Conservation (phyloP, 2,113 vertebrate genomes). For the Orientallactaga bullata region DNA sequence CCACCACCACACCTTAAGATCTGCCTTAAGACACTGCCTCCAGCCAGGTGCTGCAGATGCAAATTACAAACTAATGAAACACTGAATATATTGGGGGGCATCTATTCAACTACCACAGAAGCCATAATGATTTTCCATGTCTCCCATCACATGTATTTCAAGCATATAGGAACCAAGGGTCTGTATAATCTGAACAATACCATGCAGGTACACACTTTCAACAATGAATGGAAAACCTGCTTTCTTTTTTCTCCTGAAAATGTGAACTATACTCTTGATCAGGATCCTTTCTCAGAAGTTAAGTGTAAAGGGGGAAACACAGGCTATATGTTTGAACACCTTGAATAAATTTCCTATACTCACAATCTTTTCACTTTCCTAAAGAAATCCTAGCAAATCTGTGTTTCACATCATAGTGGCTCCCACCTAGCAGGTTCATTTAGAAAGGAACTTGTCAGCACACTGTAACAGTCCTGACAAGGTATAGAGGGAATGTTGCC, state of each 20-base stretch:
- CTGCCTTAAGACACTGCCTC: no score
- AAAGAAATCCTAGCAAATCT: slow-evolving; percentile 34
- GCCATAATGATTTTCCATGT: background rate
- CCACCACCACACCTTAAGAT: no score
- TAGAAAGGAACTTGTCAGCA: slow-evolving; percentile 59
- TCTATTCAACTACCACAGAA: no score
- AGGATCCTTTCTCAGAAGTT: slow-evolving; percentile 9
- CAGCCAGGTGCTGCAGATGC: no score
- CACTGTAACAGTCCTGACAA: slow-evolving; percentile 27
- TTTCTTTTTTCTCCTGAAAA: background rate
- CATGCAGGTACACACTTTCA: background rate
- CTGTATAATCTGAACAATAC: background rate
- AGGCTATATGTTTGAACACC: slow-evolving; percentile 16
- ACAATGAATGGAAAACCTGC: background rate
- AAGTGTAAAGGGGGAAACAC: background rate
- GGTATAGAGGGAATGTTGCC: background rate
- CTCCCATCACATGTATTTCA: no score
- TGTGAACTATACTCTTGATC: background rate
- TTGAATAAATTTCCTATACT: slow-evolving; percentile 37
- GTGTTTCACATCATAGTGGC: background rate
- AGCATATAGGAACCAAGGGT: background rate
- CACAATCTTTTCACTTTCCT: slow-evolving; percentile 25
- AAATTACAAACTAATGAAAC: no score
- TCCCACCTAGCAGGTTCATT: slow-evolving; percentile 38
- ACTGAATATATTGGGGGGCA: no score